Percentiles rank a stretch among this genome's conserved stretches.
Conservation (phyloP, 2,797 vertebrate genomes). For the Chelidonichthys spinosus region DNA sequence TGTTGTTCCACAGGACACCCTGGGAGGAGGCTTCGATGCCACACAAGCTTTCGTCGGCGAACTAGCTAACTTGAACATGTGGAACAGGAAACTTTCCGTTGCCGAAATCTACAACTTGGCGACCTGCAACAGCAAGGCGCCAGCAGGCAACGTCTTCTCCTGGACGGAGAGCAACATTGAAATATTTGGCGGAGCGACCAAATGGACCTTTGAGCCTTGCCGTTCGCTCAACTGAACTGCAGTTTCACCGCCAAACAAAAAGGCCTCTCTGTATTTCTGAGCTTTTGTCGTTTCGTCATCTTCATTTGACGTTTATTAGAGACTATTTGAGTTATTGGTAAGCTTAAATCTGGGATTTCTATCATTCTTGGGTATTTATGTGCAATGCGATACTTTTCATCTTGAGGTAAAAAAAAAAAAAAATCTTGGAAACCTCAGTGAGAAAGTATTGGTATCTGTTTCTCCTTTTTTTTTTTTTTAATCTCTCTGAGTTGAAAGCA, state of each 20-base stretch:
- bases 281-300: constrained; percentile 79
- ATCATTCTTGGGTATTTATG: constrained; percentile 82
- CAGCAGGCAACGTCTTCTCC: constrained; percentile 91
- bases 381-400: constrained; percentile 79
- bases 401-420: constrained; percentile 63
- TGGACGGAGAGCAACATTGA: constrained; percentile 95
- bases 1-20: constrained; percentile 85
- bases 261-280: constrained; percentile 76
- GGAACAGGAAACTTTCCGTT: constrained; percentile 92
- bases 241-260: constrained; percentile 37
- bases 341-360: constrained; percentile 83
- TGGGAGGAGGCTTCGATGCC: constrained; percentile 95
- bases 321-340: constrained; percentile 75
- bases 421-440: constrained; percentile 70
- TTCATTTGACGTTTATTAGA: constrained; percentile 80
- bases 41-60: constrained; percentile 95
- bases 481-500: constrained; percentile 66
- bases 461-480: constrained; percentile 24
- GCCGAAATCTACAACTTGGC: constrained; percentile 94
- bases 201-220: constrained; percentile 96
- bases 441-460: constrained; percentile 68
- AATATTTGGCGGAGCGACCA: constrained; percentile 93
- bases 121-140: constrained; percentile 92
- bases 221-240: constrained; percentile 91
- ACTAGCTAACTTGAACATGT: constrained; percentile 94